Conservation (phyloP, 2,888 invertebrate species). For the Leptinotarsa juncta region DNA sequence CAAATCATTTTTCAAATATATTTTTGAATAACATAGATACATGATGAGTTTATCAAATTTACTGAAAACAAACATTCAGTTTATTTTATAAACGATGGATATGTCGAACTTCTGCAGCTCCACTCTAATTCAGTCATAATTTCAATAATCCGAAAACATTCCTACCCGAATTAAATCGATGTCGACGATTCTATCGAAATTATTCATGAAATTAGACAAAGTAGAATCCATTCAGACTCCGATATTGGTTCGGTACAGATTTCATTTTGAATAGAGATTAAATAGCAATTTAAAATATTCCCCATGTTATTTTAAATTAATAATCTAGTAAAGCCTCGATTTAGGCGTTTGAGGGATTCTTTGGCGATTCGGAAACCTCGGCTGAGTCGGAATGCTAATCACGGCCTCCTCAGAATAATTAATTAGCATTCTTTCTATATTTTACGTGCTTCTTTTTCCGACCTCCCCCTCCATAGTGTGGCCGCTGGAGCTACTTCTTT, state of each 20-base stretch:
- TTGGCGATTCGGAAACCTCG: conserved; percentile 45
- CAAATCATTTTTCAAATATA: too few species aligned
- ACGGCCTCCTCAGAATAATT: conserved; percentile 72
- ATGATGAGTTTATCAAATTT: too few species aligned
- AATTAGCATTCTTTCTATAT: conserved; percentile 72
- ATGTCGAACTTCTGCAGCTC: not conserved
- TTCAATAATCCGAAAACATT: conserved; percentile 10
- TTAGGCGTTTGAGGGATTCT: conserved; percentile 37
- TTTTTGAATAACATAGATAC: too few species aligned
- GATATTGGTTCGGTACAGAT: conserved; percentile 40
- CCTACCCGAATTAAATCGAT: conserved; percentile 18
- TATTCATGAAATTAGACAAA: conserved; percentile 31
- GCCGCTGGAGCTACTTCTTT: conserved; percentile 50
- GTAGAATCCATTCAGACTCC: conserved; percentile 21
- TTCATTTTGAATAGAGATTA: conserved; percentile 47
- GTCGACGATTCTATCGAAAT: conserved; percentile 20
- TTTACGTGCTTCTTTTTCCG: conserved; percentile 64
- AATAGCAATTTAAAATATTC: conserved; percentile 50
- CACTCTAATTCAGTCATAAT: conserved; percentile 3
- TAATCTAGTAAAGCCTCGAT: conserved; percentile 44
- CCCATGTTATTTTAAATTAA: conserved; percentile 48
- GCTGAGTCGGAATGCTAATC: conserved; percentile 68
- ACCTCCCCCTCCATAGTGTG: conserved; percentile 31
- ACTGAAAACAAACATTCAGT: too few species aligned
- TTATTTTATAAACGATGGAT: not conserved